Base-by-base conservation (phyloP, 1,140 invertebrate genomes). In the Scaptodrosophila lebanonensis region DNA sequence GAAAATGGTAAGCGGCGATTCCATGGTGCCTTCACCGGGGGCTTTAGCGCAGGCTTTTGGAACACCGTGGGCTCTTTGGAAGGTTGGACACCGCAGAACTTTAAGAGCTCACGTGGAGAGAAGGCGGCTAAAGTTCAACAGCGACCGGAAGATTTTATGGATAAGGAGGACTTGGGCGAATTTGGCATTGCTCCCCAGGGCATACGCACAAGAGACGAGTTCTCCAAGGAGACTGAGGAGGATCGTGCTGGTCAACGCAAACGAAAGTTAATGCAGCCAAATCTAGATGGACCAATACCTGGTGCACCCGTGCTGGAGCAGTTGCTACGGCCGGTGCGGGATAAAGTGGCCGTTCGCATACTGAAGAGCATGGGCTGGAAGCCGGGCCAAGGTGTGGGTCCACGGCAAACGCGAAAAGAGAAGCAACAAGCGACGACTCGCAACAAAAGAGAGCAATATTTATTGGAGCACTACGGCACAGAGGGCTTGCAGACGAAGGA, bases 21-120 rank as follows among this genome's bases (percentile, higher is more conserved):
- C 88, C 98, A 99, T 89, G 98, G 98, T 27, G 98, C 98, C 0
- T 99, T 99, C 86, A 99, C 98, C 3, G 98, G 98, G 1, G 98
- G 98, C 2, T 99, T 99, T 85, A 98, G 97, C 33, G 98, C 98
- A 18, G 98, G 98, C 1, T 98, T 96, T 86, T 99, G 95, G 79
- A 99, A 99, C 84, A 95, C 96, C 4, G 98, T 99, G 40, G 98
- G 97, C 0, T 94, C 96, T 0, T 91, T 94, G 60, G 97, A 99
- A 91, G 98, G 98, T 25, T 99, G 96, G 95, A 91, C 91, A 17
- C 98, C 98, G 1, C 91, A 93, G 20, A 91, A 92, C 20, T 99
- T 99, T 83, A 95, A 96, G 75, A 99, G 98, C 30, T 97, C 96
- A 11, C 88, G 95, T 5, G 85, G 83, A 8, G 93, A 92, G 32